phyloP scores from a whole-genome alignment of 2,797 vertebrate species.

The Acestrorhynchus altus region DNA sequence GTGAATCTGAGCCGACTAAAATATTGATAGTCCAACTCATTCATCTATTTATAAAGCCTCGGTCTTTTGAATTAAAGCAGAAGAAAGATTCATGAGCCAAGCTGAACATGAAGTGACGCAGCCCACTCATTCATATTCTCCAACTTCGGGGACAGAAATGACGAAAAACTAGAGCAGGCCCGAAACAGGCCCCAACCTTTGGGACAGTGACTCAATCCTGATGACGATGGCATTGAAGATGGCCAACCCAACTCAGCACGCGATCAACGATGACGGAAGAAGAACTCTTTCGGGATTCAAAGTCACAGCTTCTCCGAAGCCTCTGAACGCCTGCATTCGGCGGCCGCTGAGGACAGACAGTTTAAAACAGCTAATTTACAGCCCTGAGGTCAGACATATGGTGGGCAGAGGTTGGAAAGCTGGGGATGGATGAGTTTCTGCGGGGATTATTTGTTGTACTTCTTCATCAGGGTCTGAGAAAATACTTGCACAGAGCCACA shows the following conservation, averaged over 20 bases:
- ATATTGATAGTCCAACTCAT: conserved; percentile 66
- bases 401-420: conserved; percentile 57
- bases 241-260: neutral
- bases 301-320: conserved; percentile 47
- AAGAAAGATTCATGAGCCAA: conserved; percentile 63
- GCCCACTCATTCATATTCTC: conserved; percentile 55
- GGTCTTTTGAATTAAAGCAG: conserved; percentile 65
- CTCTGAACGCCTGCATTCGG: conserved; percentile 16
- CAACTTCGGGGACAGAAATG: conserved; percentile 25
- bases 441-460: conserved; percentile 56
- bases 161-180: conserved; percentile 21
- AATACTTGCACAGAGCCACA: conserved; percentile 41
- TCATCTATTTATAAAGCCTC: conserved; percentile 66
- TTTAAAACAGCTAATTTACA: conserved; percentile 49
- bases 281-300: neutral
- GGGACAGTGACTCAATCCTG: neutral
- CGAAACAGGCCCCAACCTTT: neutral
- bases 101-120: conserved; percentile 32
- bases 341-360: conserved; percentile 1
- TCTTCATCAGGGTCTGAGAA: conserved; percentile 57
- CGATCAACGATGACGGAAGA: neutral
- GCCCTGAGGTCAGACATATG: conserved; percentile 51
- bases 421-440: conserved; percentile 29
- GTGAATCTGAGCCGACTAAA: conserved; percentile 59
- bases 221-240: neutral